Conservation (phyloP, 2,888 invertebrate species). For the Polydrusus pterygomalis region DNA sequence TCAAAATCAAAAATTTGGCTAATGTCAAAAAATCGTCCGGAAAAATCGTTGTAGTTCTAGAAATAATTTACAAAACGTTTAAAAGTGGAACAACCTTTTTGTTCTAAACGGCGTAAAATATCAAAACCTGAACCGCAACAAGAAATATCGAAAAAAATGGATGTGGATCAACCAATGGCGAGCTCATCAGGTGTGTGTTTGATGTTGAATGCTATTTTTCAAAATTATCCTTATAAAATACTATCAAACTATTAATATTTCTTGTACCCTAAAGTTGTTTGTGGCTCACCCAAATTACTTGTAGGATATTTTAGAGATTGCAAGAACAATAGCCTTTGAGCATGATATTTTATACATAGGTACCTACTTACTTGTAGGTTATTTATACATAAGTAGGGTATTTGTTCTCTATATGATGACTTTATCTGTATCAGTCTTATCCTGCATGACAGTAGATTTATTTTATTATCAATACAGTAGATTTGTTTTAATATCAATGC, state of each 20-base stretch:
- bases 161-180: conserved; percentile 39
- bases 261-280: no score
- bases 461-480: no score
- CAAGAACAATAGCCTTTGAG: no score
- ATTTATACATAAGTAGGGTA: no score
- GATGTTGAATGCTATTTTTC: neutral
- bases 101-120: neutral
- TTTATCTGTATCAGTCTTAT: no score
- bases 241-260: neutral
- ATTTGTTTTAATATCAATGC: no score
- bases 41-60: conserved; percentile 24
- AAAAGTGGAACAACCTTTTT: neutral
- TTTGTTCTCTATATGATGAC: no score
- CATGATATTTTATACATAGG: no score
- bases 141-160: conserved; percentile 31
- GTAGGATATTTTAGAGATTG: neutral
- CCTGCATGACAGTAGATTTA: no score
- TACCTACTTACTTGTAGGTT: neutral
- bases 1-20: neutral
- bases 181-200: conserved; percentile 41
- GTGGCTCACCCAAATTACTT: no score
- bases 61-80: conserved; percentile 5
- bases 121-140: conserved; percentile 3
- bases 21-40: conserved; percentile 8
- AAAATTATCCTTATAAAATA: neutral